These are phyloP conservation scores for Intellagama lesueurii DNA, from an alignment of 2,797 vertebrate species.

Conservation along the genomic window DNA sequence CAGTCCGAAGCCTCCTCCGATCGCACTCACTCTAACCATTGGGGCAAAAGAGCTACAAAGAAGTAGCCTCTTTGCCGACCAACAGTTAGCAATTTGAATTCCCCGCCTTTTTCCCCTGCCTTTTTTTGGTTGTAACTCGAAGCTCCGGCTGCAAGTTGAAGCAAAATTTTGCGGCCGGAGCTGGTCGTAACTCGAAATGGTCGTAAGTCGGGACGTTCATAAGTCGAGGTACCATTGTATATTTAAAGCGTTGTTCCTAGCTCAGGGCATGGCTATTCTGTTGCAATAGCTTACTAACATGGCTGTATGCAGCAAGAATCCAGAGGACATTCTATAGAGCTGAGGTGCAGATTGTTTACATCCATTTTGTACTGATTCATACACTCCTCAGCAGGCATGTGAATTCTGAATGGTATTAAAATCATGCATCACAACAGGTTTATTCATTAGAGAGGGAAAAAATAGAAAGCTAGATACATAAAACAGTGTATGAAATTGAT, in stretches of 20 bases:
- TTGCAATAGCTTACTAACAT: background rate
- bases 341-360: background rate
- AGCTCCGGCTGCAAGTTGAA: too few species aligned
- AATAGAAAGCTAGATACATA: background rate
- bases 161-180: too few species aligned
- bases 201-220: too few species aligned
- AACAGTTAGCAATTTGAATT: too few species aligned
- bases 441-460: background rate
- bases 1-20: too few species aligned
- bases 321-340: background rate
- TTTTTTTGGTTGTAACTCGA: too few species aligned
- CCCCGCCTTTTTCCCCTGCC: too few species aligned
- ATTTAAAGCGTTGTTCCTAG: background rate
- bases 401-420: background rate
- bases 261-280: background rate
- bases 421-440: background rate
- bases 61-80: too few species aligned
- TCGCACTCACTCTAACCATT: too few species aligned
- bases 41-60: too few species aligned
- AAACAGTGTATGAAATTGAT: background rate
- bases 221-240: too few species aligned
- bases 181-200: too few species aligned
- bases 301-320: background rate
- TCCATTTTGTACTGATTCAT: background rate
- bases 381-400: background rate